Percentiles rank a stretch among this genome's conserved stretches.
These are phyloP conservation scores for Capromys pilorides DNA, from an alignment of 2,797 vertebrate species.

Conservation along the genomic window DNA sequence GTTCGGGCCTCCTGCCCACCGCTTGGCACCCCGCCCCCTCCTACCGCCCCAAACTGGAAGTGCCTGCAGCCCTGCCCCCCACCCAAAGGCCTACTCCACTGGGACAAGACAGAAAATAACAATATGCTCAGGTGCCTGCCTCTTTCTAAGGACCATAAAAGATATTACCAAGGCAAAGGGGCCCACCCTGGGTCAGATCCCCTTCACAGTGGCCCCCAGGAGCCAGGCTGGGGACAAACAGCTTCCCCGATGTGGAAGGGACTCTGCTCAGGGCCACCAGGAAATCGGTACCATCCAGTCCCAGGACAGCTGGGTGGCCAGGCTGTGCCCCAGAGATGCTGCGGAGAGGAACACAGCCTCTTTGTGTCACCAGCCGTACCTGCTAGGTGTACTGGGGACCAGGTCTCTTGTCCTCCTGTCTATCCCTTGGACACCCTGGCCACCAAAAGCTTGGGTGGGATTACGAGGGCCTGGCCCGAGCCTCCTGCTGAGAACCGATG, in stretches of 20 bases:
- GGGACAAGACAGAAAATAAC: conserved; percentile 24
- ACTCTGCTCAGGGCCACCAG: not conserved
- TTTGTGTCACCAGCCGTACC: not conserved
- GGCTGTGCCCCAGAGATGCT: not conserved
- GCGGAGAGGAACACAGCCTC: not conserved
- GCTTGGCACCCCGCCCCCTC: not conserved
- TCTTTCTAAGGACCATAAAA: conserved; percentile 64
- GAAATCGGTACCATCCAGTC: not conserved
- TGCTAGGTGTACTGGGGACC: not conserved
- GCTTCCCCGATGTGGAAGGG: conserved; percentile 62
- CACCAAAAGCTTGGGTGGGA: not conserved
- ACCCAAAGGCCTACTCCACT: not conserved
- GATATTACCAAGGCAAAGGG: conserved; percentile 41
- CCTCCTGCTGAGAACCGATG: accelerated
- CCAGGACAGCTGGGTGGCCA: not conserved
- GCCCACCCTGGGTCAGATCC: not conserved
- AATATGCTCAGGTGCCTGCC: conserved; percentile 13
- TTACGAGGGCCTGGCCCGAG: accelerated
- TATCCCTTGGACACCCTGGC: not conserved
- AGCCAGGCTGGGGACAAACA: not conserved
- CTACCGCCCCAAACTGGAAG: accelerated
- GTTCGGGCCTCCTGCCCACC: too few species aligned
- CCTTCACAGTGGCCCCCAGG: conserved; percentile 56
- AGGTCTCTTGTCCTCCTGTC: not conserved
- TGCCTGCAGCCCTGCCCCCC: not conserved